phyloP scores from a whole-genome alignment of 2,113 vertebrate species.

The Heterochromis multidens region DNA sequence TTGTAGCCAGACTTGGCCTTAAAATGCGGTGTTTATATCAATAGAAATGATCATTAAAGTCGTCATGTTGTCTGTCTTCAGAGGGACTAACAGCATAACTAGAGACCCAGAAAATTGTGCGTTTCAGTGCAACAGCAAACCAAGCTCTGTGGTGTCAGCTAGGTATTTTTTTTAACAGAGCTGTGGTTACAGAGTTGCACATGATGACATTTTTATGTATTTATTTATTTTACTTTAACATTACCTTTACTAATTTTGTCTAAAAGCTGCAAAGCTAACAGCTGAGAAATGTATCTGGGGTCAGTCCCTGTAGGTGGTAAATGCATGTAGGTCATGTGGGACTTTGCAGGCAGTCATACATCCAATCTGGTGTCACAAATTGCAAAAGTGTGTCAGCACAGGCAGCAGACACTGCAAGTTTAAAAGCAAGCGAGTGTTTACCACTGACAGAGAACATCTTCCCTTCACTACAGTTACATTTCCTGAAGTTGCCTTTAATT shows the following conservation, averaged over 20 bases:
- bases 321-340: conserved; percentile 7
- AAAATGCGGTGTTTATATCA: too few relatives aligned
- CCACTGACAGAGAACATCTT: not conserved
- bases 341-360: not conserved
- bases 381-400: conserved; percentile 2
- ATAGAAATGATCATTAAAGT: too few relatives aligned
- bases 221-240: not conserved
- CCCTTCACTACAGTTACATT: not conserved
- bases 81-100: not conserved
- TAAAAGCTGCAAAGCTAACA: not conserved
- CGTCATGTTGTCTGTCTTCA: not conserved
- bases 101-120: too few relatives aligned
- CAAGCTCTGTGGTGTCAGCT: not conserved
- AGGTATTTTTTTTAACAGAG: not conserved
- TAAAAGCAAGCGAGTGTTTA: not conserved
- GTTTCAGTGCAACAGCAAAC: too few relatives aligned
- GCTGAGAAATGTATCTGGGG: not conserved
- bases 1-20: too few relatives aligned
- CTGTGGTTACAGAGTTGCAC: not conserved
- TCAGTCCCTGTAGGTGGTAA: not conserved
- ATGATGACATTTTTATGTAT: not conserved
- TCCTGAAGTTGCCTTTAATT: not conserved
- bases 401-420: not conserved
- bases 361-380: conserved; percentile 13
- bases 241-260: not conserved